Evolutionary conservation across 2,888 invertebrate genomes (phyloP).

Genomic region (Eulithis testata): DNA sequence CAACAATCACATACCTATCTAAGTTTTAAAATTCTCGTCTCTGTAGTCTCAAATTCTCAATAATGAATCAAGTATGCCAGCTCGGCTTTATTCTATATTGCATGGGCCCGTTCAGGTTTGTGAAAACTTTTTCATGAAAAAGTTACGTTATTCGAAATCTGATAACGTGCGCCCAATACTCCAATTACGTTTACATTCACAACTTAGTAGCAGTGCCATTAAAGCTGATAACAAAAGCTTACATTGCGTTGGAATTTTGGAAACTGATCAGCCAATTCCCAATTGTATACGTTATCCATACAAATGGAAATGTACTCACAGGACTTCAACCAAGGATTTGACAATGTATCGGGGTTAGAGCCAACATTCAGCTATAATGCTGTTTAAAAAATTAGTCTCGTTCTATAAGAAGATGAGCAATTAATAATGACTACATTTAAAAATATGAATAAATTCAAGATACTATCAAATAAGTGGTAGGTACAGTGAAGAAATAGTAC

Average conservation of each 20-base stretch:
- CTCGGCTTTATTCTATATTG: background rate
- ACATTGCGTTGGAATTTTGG: constrained; percentile 50
- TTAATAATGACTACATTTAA: too few species aligned
- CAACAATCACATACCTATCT: too few species aligned
- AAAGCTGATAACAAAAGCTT: constrained; percentile 41
- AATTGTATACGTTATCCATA: constrained; percentile 55
- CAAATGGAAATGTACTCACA: constrained; percentile 51
- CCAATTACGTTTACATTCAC: constrained; percentile 29
- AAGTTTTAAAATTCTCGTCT: too few species aligned
- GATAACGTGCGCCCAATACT: constrained; percentile 12
- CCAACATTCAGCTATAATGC: too few species aligned
- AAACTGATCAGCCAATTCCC: constrained; percentile 62
- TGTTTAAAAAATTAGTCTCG: too few species aligned
- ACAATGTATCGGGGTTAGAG: background rate
- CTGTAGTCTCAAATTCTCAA: too few species aligned
- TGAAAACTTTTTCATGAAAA: constrained; percentile 8
- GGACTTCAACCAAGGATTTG: background rate
- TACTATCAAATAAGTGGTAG: too few species aligned
- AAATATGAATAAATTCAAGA: too few species aligned
- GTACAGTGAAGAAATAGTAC: too few species aligned
- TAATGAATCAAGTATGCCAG: too few species aligned
- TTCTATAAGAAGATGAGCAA: too few species aligned
- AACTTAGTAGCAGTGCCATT: constrained; percentile 40
- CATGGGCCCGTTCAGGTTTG: background rate
- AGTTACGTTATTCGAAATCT: constrained; percentile 7